Base-by-base conservation (phyloP, 2,113 vertebrate species). In the Sylvia atricapilla region DNA sequence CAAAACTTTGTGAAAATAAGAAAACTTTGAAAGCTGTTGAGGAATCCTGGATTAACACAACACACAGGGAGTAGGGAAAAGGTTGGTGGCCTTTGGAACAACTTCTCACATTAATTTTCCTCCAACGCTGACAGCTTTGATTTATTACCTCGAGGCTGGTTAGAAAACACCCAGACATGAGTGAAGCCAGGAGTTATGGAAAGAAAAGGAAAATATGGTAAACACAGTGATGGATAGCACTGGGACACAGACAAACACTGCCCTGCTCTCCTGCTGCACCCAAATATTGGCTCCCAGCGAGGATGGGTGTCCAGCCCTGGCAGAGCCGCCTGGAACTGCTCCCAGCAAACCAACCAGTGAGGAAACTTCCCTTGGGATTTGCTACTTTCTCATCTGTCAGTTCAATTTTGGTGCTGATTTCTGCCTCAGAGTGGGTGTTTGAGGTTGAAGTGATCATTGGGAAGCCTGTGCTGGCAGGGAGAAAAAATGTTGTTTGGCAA, bases 101-200 rank as follows among this genome's bases (percentile, higher is more conserved):
- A 94, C 93, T 97, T 97, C 95, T 97, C 96, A 94, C 95, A 97
- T 97, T 96, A 97, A 97, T 97, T 97, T 96, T 96, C 95, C 87
- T 87, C 87, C 96, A 91, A 67, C 20, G 73, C 88, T 97, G 97
- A 97, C 97, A 97, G 83, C 92, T 96, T 95, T 97, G 97, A 97
- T 97, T 96, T 96, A 97, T 97, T 88, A 83, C 96, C 88, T 75
- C 63, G 44, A 92, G 90, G 89, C 92, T 95, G 89, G 89, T 87
- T 95, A 96, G 95, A 97, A 96, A 97, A 96, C 90, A 96, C 92
- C 80, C 96, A 96, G 96, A 96, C 95, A 30, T 96, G 92, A 97
- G 94, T 13, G 49, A 96, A 96, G 95, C 94, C 96, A 96, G 91
- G 93, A 96, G 94, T 95, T 96, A 94, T 86, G 94, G 96, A 94